Evolutionary conservation across 2,888 invertebrate genomes (phyloP).

Genomic region (Nomada goodeniana): DNA sequence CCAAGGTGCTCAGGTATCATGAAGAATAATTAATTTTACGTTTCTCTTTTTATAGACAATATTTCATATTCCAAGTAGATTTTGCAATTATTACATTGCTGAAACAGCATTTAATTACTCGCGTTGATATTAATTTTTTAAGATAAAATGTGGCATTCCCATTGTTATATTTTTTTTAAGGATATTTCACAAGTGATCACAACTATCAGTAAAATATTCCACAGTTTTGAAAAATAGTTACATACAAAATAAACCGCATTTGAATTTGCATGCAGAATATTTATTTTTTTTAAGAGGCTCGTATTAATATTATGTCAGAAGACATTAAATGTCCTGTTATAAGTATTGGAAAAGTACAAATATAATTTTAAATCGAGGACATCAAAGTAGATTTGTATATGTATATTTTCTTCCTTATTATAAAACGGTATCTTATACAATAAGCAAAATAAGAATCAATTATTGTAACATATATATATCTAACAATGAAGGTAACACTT

Average conservation of each 20-base stretch:
- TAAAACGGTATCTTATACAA: not conserved
- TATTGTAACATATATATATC: not conserved
- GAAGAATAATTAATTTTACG: slow-evolving; percentile 26
- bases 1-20: slow-evolving; percentile 47
- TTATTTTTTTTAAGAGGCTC: not conserved
- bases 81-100: slow-evolving; percentile 25
- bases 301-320: not conserved
- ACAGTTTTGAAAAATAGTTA: not conserved
- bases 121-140: not conserved
- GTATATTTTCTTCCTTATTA: slow-evolving; percentile 23
- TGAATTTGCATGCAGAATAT: not conserved
- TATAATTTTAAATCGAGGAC: slow-evolving; percentile 31
- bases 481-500: not conserved
- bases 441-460: not conserved
- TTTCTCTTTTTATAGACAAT: not conserved
- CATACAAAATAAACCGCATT: not conserved
- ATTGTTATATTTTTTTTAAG: not conserved
- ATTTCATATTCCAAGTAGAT: slow-evolving; percentile 25
- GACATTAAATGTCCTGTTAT: slow-evolving; percentile 1
- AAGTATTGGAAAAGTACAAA: slow-evolving; percentile 32
- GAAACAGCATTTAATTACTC: not conserved
- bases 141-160: not conserved
- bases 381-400: slow-evolving; percentile 8
- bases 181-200: too few species aligned
- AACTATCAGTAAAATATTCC: not conserved